Percentiles rank a stretch among this genome's conserved stretches.
Conservation (phyloP, 2,888 invertebrate genomes). For the Pyralis farinalis region DNA sequence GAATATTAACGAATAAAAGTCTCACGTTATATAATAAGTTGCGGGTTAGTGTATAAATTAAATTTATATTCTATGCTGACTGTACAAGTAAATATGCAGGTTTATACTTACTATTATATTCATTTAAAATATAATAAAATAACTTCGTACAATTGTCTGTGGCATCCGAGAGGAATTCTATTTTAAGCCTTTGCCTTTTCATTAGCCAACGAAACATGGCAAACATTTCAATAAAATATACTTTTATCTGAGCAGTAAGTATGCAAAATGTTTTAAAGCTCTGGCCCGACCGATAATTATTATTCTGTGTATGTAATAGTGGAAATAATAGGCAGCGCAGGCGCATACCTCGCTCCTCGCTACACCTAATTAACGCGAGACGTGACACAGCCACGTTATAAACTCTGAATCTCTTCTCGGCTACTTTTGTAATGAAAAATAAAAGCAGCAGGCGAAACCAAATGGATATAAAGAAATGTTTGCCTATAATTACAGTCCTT, state of each 20-base stretch:
- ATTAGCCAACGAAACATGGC: slow-evolving; percentile 37
- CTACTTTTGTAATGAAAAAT: slow-evolving; percentile 44
- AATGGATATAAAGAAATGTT: slow-evolving; percentile 7
- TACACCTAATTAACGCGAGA: slow-evolving; percentile 70
- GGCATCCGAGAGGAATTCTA: slow-evolving; percentile 2
- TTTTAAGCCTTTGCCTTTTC: slow-evolving; percentile 20
- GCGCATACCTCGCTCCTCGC: slow-evolving; percentile 45
- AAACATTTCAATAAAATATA: slow-evolving; percentile 54
- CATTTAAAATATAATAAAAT: neutral
- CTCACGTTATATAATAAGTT: too few relatives aligned
- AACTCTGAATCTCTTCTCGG: slow-evolving; percentile 62
- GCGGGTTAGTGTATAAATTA: too few relatives aligned
- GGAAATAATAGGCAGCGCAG: slow-evolving; percentile 51
- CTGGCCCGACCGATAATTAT: slow-evolving; percentile 52
- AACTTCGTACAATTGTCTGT: neutral
- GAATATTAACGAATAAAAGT: too few relatives aligned
- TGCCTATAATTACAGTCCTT: slow-evolving; percentile 9
- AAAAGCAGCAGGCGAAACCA: slow-evolving; percentile 22
- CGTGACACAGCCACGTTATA: slow-evolving; percentile 69
- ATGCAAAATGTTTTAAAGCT: slow-evolving; percentile 54
- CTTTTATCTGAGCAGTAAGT: slow-evolving; percentile 51
- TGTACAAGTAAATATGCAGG: too few relatives aligned
- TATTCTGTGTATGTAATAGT: slow-evolving; percentile 43
- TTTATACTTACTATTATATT: slow-evolving; percentile 15
- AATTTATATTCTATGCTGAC: too few relatives aligned